Evolutionary conservation across 2,888 invertebrate species (phyloP), one percentile per base, ranked within the genome.

Genomic region (Drosophila merina): DNA sequence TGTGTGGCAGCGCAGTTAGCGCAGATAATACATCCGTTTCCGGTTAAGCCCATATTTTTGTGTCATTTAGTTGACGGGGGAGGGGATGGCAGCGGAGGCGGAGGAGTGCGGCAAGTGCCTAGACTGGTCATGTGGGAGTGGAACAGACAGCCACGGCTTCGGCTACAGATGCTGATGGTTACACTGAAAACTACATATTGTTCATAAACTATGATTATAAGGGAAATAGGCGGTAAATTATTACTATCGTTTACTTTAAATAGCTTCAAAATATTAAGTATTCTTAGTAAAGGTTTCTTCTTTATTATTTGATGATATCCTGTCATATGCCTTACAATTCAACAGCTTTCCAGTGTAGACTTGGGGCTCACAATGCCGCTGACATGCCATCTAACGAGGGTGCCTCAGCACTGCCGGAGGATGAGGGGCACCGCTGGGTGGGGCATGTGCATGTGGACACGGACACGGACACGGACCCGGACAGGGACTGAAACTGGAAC

Each of bases 1-100:
- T 64, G 64, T 64, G 76, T 66, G 72, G 64, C 87, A 84, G 89
- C 88, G 85, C 89, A 91, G 91, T 91, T 91, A 90, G 92, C 91
- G 91, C 91, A 91, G 91, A 92, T 91, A 92, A 92, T 92, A 91
- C 91, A 91, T 92, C 91, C 91, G 92, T 90, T 92, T 92, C 91
- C 91, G 92, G 91, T 92, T 91, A 91, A 90, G 91, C 91, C 91
- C 91, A 91, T 90, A 88, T 91, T 91, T 89, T 86, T 87, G 87
- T 88, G 86, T 83, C 89, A 88, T 90, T 86, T 88, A 79, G 74
- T 64, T 59, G 64, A 10, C 73, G 64, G 42, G 64, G 33, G 33
- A 52, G 62, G 57, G 26, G 12, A 28, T 9, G 59, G 26, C 10
- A 57, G 54, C 30, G 31, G 42, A 6, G 25, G 36, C 14, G 51